Conservation (phyloP, 2,888 invertebrate genomes). For the Volucella inflata region DNA sequence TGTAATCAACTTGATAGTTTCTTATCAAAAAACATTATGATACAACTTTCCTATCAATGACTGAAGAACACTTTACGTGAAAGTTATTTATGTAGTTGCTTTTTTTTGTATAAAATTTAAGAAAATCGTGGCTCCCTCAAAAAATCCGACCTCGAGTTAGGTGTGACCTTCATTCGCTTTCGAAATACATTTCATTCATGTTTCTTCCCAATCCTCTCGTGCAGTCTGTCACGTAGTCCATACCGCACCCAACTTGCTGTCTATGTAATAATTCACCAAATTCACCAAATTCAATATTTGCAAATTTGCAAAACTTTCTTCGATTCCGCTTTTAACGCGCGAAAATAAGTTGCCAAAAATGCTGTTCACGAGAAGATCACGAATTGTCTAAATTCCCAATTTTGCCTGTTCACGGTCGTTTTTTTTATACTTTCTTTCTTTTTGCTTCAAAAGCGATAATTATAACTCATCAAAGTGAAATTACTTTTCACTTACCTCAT, state of each 20-base stretch:
- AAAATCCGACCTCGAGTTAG: no score
- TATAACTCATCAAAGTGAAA: conserved; percentile 38
- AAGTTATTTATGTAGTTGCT: no score
- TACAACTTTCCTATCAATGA: no score
- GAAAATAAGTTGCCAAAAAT: conserved; percentile 37
- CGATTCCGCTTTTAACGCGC: conserved; percentile 11
- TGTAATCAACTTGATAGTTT: no score
- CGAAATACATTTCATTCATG: conserved; percentile 1
- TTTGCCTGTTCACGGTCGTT: neutral
- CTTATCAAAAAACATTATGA: no score
- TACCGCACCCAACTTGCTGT: neutral
- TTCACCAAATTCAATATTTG: conserved; percentile 35
- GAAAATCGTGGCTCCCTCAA: no score
- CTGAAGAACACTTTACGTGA: no score
- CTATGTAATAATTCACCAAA: conserved; percentile 27
- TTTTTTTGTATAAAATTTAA: no score
- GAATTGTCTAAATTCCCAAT: conserved; percentile 11
- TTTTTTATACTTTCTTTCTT: neutral
- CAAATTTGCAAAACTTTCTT: conserved; percentile 14
- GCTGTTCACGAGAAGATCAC: neutral
- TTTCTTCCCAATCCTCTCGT: neutral
- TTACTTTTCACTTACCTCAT: neutral
- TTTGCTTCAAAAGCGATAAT: conserved; percentile 26
- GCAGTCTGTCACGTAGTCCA: conserved; percentile 40
- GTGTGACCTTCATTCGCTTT: no score